These are phyloP conservation scores for Ochotona princeps DNA, from an alignment of 2,113 vertebrate species.

Conservation along the genomic window DNA sequence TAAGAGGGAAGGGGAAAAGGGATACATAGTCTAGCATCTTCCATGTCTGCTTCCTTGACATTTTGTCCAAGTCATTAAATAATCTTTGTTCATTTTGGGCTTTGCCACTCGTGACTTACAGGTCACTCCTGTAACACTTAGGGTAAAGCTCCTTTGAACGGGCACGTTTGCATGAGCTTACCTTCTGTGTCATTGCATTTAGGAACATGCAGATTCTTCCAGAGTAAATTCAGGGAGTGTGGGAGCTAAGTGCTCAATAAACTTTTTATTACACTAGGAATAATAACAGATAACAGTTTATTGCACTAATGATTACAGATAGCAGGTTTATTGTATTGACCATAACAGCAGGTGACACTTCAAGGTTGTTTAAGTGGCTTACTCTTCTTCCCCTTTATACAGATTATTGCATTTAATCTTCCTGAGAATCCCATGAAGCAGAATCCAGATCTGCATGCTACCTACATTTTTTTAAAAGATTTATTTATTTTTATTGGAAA, in stretches of 20 bases:
- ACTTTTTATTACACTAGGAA: not conserved
- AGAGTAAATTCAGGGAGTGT: not conserved
- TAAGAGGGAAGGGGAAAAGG: not conserved
- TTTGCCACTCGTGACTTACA: not conserved
- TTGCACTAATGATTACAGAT: not conserved
- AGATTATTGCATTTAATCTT: not conserved
- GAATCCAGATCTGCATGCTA: not conserved
- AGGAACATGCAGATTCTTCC: not conserved
- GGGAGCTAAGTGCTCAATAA: not conserved
- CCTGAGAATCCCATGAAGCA: not conserved
- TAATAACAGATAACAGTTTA: not conserved
- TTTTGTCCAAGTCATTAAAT: not conserved
- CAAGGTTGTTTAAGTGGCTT: no score
- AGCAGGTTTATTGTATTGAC: not conserved
- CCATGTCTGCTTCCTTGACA: not conserved
- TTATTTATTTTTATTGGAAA: not conserved
- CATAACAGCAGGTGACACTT: no score
- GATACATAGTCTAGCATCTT: not conserved
- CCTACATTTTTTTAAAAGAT: not conserved
- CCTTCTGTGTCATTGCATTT: not conserved
- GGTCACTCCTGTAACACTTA: not conserved
- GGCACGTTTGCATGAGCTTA: no score
- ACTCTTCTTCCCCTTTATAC: not conserved
- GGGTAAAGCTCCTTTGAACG: not conserved
- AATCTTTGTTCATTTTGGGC: not conserved